Evolutionary conservation across 1,140 invertebrate species (phyloP).

Genomic region (Lycorma delicatula): DNA sequence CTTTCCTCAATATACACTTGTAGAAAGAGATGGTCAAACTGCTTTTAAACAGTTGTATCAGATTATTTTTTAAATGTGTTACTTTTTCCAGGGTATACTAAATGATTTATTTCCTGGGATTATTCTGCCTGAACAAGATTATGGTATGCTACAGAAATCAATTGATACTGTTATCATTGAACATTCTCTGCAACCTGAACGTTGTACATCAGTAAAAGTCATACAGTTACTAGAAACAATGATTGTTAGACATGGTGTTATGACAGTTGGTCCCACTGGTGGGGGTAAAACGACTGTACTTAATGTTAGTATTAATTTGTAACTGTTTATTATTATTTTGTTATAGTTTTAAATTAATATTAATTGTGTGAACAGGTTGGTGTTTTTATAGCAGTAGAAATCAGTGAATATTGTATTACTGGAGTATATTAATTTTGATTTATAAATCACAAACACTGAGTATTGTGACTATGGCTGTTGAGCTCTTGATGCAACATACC

Average conservation of each 20-base stretch:
- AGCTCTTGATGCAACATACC: too few species aligned
- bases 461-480: too few species aligned
- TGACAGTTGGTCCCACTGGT: conserved; percentile 84
- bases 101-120: conserved; percentile 84
- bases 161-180: conserved; percentile 46
- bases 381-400: too few species aligned
- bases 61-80: background rate
- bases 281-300: conserved; percentile 69
- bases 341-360: too few species aligned
- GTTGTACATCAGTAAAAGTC: conserved; percentile 59
- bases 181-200: conserved; percentile 49
- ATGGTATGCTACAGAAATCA: conserved; percentile 56
- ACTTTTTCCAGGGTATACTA: conserved; percentile 62
- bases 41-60: too few species aligned
- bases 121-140: conserved; percentile 65
- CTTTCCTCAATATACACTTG: too few species aligned
- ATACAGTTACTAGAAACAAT: conserved; percentile 86
- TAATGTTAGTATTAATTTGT: conserved; percentile 48
- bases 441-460: too few species aligned
- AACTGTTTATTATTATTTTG: too few species aligned
- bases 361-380: too few species aligned
- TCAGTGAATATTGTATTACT: too few species aligned
- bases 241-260: conserved; percentile 86
- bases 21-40: too few species aligned
- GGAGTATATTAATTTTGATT: too few species aligned